Conservation (phyloP, 2,113 vertebrate species). For the Pavo muticus region DNA sequence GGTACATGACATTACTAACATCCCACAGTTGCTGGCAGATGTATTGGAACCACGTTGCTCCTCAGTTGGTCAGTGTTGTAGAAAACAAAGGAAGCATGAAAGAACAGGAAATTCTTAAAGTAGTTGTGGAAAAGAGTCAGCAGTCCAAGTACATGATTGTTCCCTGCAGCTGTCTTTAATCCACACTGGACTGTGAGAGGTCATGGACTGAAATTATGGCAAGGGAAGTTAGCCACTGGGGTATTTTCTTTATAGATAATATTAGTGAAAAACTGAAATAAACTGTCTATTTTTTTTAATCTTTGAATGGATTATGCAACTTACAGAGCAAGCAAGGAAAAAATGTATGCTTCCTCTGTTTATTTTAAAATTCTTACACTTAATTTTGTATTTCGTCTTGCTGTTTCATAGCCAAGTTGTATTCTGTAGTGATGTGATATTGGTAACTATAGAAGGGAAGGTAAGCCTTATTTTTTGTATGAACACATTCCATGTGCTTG, state of each 20-base stretch:
- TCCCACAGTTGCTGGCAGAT: neutral
- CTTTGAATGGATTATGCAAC: neutral
- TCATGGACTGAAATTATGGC: neutral
- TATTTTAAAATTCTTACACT: neutral
- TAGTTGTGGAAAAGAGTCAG: neutral
- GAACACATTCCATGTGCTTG: neutral
- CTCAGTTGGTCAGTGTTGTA: neutral
- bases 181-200: neutral
- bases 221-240: neutral
- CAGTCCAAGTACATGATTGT: neutral
- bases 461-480: neutral
- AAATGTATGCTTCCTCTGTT: neutral
- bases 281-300: neutral
- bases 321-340: neutral
- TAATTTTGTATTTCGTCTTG: neutral
- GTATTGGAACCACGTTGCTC: neutral
- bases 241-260: neutral
- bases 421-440: neutral
- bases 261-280: neutral
- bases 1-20: fast-evolving
- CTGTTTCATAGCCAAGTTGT: neutral
- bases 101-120: neutral
- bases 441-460: neutral
- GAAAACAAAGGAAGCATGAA: neutral
- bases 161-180: neutral